Evolutionary conservation across 2,888 invertebrate genomes (phyloP), one percentile per base, ranked within the genome.

Genomic region (Corbicula japonica): DNA sequence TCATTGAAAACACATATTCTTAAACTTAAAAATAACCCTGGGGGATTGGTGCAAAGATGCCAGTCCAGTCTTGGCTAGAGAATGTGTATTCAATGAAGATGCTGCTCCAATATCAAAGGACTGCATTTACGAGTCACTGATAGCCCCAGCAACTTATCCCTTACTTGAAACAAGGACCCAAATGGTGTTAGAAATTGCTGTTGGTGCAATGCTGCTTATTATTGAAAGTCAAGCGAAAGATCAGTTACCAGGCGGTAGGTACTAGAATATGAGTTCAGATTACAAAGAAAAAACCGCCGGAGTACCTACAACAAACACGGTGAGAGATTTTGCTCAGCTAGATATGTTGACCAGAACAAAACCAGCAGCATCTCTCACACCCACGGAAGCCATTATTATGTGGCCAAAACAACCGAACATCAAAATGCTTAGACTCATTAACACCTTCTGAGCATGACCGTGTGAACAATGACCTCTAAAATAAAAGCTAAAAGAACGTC

Each of bases 221-320:
- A 46, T 76, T 15, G 80, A 80, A 18, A 35, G 73, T 2, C 80
- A 80, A 41, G 76, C 58, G 0, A 62, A 76, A 41, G 80, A 76
- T 41, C 80, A 80, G 30, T 34, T 76, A 3, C 63, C 71, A n/a
- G 65, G 65, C 2, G 74, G 76, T 35, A 76, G 46, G 48, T 80
- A 73, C 41, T 66, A 46, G 65, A 6, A 60, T 21, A 18, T 62
- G 18, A 34, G 34, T 32, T 5, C 41, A 12, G 18, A 58, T 26
- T 4, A 41, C 52, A 10, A 18, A 54, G 5, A 12, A 2, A 41
- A 44, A 23, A 21, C 30, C 30, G 3, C 44, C 15, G 18, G 15
- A 10, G 62, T 62, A 6, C 54, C 72, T 15, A 63, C 52, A 2
- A 76, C 73, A n/a, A 70, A 74, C 44, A 70, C 69, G 8, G 69